Evolutionary conservation across 92 coral and sea anemone species (phyloP).

Genomic region (Siderastrea siderea): DNA sequence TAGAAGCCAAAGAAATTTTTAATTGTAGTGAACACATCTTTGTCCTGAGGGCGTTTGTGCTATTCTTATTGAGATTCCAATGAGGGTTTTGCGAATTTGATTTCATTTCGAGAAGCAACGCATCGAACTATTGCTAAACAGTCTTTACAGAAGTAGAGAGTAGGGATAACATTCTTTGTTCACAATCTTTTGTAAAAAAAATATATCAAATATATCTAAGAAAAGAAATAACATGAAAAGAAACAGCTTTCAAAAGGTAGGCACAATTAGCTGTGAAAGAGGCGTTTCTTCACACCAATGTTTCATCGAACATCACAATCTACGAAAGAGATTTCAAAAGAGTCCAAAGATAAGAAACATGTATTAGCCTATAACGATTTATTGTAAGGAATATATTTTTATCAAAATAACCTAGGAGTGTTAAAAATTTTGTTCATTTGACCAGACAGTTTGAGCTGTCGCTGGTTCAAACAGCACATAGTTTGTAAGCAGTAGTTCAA

Average conservation of each 20-base stretch:
- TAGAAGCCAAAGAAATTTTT: slow-evolving; percentile 30
- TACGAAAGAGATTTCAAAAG: slow-evolving; percentile 36
- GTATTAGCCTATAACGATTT: slow-evolving; percentile 48
- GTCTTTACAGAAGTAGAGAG: neutral
- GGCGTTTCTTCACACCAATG: slow-evolving; percentile 45
- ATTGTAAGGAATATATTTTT: slow-evolving; percentile 59
- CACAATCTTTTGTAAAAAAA: slow-evolving; percentile 12
- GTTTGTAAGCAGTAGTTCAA: slow-evolving; percentile 3
- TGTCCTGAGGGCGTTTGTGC: slow-evolving; percentile 33
- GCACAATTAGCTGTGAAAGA: slow-evolving; percentile 42
- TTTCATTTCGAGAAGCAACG: neutral
- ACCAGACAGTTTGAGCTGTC: slow-evolving; percentile 5
- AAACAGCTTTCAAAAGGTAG: slow-evolving; percentile 6
- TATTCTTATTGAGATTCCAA: slow-evolving; percentile 28
- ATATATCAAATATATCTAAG: neutral
- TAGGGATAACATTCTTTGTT: slow-evolving; percentile 14
- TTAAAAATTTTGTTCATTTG: slow-evolving; percentile 25
- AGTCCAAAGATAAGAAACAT: slow-evolving; percentile 42
- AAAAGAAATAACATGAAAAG: neutral
- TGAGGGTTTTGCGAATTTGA: slow-evolving; percentile 6
- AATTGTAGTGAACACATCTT: slow-evolving; percentile 47
- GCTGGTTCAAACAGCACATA: slow-evolving; percentile 3
- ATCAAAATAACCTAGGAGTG: slow-evolving; percentile 41
- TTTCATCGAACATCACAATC: slow-evolving; percentile 45
- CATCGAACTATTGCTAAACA: neutral